Base-by-base conservation (phyloP, 2,797 vertebrate genomes). In the Philypnodon macrostomus region DNA sequence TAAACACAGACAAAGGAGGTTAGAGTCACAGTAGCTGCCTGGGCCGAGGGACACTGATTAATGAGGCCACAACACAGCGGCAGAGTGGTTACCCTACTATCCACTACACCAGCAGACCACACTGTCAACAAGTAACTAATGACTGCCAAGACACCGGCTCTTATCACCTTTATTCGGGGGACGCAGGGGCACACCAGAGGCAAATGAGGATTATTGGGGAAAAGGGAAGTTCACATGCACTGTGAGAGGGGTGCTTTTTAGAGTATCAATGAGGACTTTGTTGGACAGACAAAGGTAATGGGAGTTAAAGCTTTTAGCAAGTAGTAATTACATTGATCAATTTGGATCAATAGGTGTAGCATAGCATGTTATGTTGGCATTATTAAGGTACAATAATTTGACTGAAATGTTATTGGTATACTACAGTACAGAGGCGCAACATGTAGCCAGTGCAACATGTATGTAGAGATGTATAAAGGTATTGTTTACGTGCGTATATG, bases 41-140 rank as follows among this genome's bases (percentile, higher is more conserved):
- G 58, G 70, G 67, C 21, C 18, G 50, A 73, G 59, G 81, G 85
- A 87, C 84, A 85, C 67, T 81, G 70, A 86, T 86, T 84, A 85
- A 89, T 83, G 80, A 83, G 79, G 76, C 70, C 77, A 68, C 78
- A 74, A 73, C 73, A 52, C 75, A 53, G 55, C 75, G 52, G 55
- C 58, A 80, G 73, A 81, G 78, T 33, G 55, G 49, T 63, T 78
- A 75, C 50, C 59, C 77, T 74, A 67, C 77, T 54, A 58, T 64
- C 70, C 75, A 70, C 58, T 77, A 72, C 65, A 73, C 63, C 61
- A 58, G 61, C 67, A 49, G 53, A 57, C 72, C 55, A 56, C 41
- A 47, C 52, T 63, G 75, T 76, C 81, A 78, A 74, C 79, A 70
- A 76, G 75, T 70, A 75, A 81, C 75, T 75, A 71, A 77, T 74